phyloP scores from a whole-genome alignment of 2,113 vertebrate genomes.

The Vulpes lagopus region DNA sequence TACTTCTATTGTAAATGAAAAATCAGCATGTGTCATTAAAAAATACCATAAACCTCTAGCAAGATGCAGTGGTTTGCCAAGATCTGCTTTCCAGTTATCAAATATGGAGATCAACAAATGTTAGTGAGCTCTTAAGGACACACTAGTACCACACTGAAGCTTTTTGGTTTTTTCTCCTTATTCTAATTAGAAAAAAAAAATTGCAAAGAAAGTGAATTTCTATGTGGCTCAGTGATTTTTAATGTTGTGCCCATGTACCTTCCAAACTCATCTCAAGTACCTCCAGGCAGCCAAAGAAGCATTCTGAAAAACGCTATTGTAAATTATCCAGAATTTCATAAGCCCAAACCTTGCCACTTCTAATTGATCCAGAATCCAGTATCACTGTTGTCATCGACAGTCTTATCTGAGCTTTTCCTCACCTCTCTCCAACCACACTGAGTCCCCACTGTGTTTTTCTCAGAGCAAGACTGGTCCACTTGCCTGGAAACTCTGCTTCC shows the following conservation, averaged over 20 bases:
- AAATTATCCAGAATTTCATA: background rate
- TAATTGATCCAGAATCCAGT: background rate
- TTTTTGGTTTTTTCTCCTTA: background rate
- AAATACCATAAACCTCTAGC: background rate
- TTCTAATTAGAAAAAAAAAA: constrained; percentile 11
- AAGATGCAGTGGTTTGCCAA: background rate
- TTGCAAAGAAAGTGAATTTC: background rate
- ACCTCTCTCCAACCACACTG: background rate
- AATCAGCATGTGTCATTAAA: background rate
- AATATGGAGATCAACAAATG: background rate
- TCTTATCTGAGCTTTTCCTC: background rate
- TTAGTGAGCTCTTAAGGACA: background rate
- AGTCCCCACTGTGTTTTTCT: background rate
- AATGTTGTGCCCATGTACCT: background rate
- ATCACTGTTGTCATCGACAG: background rate
- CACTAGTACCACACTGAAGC: background rate
- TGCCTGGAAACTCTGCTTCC: background rate
- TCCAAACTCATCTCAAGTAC: background rate
- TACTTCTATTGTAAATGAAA: background rate
- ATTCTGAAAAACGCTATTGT: background rate
- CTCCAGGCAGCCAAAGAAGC: background rate
- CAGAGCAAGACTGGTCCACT: background rate
- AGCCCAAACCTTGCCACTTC: background rate
- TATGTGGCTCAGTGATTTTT: background rate
- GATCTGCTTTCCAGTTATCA: background rate